Percentiles rank a stretch among this genome's conserved stretches.
Evolutionary conservation across 1,140 invertebrate species (phyloP).

Genomic region (Drosophila parabipectinata): DNA sequence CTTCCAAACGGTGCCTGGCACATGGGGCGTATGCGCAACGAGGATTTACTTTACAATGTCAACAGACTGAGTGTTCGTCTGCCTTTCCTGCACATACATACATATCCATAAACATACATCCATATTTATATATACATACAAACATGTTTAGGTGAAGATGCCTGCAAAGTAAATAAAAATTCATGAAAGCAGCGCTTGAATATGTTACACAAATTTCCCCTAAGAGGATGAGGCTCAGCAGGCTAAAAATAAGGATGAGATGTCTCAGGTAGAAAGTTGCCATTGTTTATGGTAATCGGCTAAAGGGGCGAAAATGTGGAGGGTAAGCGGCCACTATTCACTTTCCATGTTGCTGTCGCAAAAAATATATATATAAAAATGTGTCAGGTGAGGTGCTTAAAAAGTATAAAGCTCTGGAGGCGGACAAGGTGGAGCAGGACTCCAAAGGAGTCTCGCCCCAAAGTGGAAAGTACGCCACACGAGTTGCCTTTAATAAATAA

Average conservation of each 20-base stretch:
- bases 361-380: constrained; percentile 70
- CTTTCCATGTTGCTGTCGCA: constrained; percentile 46
- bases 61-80: constrained; percentile 52
- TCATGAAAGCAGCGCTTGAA: constrained; percentile 54
- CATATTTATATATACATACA: background rate
- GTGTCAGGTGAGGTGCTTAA: constrained; percentile 74
- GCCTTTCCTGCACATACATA: constrained; percentile 23
- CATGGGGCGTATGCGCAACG: constrained; percentile 72
- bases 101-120: constrained; percentile 1
- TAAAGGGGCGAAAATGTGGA: background rate
- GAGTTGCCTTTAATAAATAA: constrained; percentile 70
- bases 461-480: constrained; percentile 33
- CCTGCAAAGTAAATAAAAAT: constrained; percentile 63
- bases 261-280: constrained; percentile 52
- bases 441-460: constrained; percentile 13
- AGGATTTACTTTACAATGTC: constrained; percentile 68
- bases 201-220: constrained; percentile 48
- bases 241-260: constrained; percentile 27
- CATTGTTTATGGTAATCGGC: constrained; percentile 62
- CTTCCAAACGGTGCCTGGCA: constrained; percentile 27
- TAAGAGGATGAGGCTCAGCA: constrained; percentile 33
- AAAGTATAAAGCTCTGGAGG: constrained; percentile 44
- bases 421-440: constrained; percentile 1
- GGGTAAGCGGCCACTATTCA: constrained; percentile 59
- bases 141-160: constrained; percentile 26